Evolutionary conservation across 2,888 invertebrate genomes (phyloP).

Genomic region (Stegophylla sp.): DNA sequence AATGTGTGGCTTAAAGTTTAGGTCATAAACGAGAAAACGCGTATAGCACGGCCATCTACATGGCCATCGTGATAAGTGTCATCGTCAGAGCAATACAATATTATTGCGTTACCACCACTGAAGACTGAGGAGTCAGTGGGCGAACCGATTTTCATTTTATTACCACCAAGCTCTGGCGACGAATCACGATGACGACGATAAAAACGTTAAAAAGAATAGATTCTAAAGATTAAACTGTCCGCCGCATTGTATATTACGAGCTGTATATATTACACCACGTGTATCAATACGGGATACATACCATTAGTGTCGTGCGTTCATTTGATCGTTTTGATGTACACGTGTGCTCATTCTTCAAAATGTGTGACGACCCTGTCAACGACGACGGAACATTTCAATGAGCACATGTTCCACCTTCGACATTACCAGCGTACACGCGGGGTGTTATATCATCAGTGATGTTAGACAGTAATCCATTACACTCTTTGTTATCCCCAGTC

Average conservation of each 20-base stretch:
- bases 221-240: slow-evolving; percentile 10
- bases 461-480: too few relatives aligned
- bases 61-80: background rate
- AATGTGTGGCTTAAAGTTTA: background rate
- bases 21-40: slow-evolving; percentile 2
- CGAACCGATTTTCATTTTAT: slow-evolving; percentile 21
- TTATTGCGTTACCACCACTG: background rate
- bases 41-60: background rate
- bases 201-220: background rate
- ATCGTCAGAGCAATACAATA: background rate
- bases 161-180: background rate
- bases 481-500: too few relatives aligned
- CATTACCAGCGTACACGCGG: background rate
- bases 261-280: slow-evolving; percentile 13
- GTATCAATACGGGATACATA: slow-evolving; percentile 14
- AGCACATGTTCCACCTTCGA: slow-evolving; percentile 31
- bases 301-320: slow-evolving; percentile 33
- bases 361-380: slow-evolving; percentile 41
- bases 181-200: slow-evolving; percentile 31
- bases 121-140: slow-evolving; percentile 7
- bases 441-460: too few relatives aligned
- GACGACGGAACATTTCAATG: slow-evolving; percentile 20
- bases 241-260: background rate
- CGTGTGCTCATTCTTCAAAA: slow-evolving; percentile 8
- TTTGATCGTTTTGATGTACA: slow-evolving; percentile 10